Evolutionary conservation across 37 sponge, comb jelly and placozoan genomes (phyloP).

Genomic region (Hexactinellida sp.): DNA sequence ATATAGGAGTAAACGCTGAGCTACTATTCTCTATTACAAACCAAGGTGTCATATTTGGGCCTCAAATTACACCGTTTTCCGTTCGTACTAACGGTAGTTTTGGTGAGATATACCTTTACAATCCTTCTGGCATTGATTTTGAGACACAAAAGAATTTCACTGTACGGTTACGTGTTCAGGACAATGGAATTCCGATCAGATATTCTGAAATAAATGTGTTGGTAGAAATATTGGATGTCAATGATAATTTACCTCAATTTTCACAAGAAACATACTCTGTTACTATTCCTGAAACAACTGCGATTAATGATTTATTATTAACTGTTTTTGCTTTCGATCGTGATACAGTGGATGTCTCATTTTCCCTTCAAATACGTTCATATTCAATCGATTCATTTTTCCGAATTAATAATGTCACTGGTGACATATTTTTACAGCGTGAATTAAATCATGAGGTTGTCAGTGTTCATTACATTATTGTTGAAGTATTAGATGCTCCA

Average conservation of each 20-base stretch:
- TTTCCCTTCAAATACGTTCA: neutral
- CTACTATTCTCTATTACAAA: neutral
- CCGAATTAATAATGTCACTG: neutral
- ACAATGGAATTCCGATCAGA: slow-evolving; percentile 31
- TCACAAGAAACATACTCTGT: neutral
- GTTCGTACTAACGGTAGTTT: neutral
- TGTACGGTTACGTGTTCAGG: neutral
- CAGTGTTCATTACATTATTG: neutral
- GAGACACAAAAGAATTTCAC: neutral
- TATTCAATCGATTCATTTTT: neutral
- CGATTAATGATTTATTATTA: neutral
- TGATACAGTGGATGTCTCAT: neutral
- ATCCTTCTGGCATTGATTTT: neutral
- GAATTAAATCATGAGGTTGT: neutral
- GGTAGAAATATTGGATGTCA: slow-evolving; percentile 33
- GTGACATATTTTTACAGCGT: neutral
- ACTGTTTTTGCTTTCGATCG: slow-evolving; percentile 12
- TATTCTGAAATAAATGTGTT: neutral
- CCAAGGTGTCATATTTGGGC: slow-evolving; percentile 3
- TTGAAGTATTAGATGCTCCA: neutral
- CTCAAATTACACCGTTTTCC: neutral
- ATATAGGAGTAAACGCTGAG: neutral
- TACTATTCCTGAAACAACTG: neutral
- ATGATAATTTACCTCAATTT: slow-evolving; percentile 42
- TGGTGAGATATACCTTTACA: neutral